Percentiles rank a stretch among this genome's conserved stretches.
phyloP scores from a whole-genome alignment of 2,113 vertebrate species.

The Dromiciops gliroides region DNA sequence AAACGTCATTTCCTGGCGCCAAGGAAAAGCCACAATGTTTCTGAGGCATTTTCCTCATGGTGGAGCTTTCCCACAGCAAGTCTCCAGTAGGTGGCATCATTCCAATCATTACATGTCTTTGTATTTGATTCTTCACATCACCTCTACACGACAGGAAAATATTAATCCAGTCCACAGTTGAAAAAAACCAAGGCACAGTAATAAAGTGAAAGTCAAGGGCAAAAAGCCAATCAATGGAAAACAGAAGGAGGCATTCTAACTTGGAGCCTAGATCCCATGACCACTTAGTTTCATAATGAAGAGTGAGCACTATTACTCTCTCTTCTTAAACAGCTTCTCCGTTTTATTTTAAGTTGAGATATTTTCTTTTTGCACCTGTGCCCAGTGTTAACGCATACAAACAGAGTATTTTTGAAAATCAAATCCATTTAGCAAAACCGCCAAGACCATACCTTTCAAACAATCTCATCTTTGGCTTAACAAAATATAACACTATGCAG shows the following conservation, averaged over 20 bases:
- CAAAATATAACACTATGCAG: not conserved
- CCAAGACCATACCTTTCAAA: not conserved
- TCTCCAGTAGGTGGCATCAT: too few relatives aligned
- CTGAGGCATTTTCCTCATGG: too few relatives aligned
- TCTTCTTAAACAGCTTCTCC: constrained; percentile 34
- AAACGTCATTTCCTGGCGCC: too few relatives aligned
- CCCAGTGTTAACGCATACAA: not conserved
- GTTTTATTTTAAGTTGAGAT: constrained; percentile 14
- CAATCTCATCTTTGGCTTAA: not conserved
- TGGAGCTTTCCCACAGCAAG: too few relatives aligned
- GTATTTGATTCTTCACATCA: not conserved
- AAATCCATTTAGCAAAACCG: not conserved
- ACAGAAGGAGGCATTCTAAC: not conserved
- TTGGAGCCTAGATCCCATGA: not conserved
- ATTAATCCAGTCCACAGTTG: not conserved
- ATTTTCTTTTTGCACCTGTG: not conserved
- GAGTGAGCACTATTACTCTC: not conserved
- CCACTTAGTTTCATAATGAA: not conserved
- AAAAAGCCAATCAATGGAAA: constrained; percentile 2
- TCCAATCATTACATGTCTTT: too few relatives aligned
- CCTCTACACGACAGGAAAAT: not conserved
- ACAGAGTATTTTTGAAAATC: not conserved
- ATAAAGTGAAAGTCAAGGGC: constrained; percentile 19
- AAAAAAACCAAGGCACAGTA: constrained; percentile 30
- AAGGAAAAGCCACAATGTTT: too few relatives aligned